phyloP scores from a whole-genome alignment of 2,797 vertebrate genomes.

The Rachycentron canadum region DNA sequence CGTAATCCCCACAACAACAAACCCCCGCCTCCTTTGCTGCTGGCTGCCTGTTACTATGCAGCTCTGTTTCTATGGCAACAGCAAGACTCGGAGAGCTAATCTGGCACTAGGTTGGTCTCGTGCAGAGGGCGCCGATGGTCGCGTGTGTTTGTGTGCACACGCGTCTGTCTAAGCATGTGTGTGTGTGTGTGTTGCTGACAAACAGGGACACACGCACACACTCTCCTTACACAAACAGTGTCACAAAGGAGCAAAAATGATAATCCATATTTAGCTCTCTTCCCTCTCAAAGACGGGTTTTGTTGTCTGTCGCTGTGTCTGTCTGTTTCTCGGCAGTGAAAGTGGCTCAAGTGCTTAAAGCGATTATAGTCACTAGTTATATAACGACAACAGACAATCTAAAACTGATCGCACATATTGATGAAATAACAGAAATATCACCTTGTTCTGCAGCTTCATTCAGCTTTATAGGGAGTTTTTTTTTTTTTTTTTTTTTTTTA shows the following conservation, averaged over 20 bases:
- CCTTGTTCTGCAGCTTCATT: background rate
- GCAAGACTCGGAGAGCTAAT: conserved; percentile 53
- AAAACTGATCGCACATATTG: background rate
- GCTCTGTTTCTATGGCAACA: conserved; percentile 80
- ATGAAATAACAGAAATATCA: background rate
- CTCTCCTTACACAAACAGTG: conserved; percentile 13
- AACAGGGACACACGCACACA: conserved; percentile 7
- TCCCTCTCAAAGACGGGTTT: conserved; percentile 18
- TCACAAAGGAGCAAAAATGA: conserved; percentile 42
- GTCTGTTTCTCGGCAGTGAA: background rate
- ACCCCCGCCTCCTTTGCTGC: conserved; percentile 13
- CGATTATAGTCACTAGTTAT: background rate
- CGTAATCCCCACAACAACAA: conserved; percentile 57
- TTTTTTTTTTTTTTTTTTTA: background rate
- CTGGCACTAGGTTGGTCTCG: conserved; percentile 40
- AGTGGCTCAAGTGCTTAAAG: background rate
- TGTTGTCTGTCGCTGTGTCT: conserved; percentile 1
- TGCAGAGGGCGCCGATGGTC: conserved; percentile 46
- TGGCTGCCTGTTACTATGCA: conserved; percentile 64
- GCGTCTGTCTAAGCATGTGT: background rate
- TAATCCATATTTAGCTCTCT: conserved; percentile 48
- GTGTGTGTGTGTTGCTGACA: background rate
- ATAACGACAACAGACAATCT: background rate
- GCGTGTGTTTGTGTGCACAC: conserved; percentile 36
- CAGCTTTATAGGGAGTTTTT: background rate